A percentile compares a stretch with the other conserved stretches of the same genome.
These are phyloP conservation scores for Protophormia terraenovae DNA, from an alignment of 2,888 invertebrate genomes.

Conservation along the genomic window DNA sequence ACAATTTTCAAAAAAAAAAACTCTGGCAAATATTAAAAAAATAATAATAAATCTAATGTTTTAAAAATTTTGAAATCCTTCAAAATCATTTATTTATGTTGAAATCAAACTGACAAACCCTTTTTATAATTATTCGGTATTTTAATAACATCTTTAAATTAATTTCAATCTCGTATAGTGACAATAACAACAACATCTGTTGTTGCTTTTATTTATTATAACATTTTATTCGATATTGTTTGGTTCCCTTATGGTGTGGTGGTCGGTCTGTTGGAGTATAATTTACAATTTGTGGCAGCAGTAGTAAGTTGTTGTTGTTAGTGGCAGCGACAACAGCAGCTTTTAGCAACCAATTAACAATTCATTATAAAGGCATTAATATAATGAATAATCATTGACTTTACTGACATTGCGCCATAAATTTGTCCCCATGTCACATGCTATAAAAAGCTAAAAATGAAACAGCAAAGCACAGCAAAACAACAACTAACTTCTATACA, in stretches of 20 bases:
- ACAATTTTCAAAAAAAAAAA: too few relatives aligned
- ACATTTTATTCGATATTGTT: constrained; percentile 2
- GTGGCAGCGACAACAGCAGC: constrained; percentile 63
- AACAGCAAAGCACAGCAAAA: constrained; percentile 26
- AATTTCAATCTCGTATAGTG: constrained; percentile 32
- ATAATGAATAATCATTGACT: constrained; percentile 69
- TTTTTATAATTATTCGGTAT: constrained; percentile 2
- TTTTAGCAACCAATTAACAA: constrained; percentile 69
- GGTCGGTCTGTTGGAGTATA: background rate
- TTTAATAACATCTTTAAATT: constrained; percentile 41
- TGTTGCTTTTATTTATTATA: constrained; percentile 20
- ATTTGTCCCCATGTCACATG: constrained; percentile 69
- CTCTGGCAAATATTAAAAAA: too few relatives aligned
- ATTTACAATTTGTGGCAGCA: constrained; percentile 34
- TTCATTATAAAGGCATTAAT: constrained; percentile 69
- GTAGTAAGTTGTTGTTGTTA: too few relatives aligned
- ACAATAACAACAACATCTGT: constrained; percentile 61
- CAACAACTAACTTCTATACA: constrained; percentile 1
- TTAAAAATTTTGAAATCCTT: background rate
- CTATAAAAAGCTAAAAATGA: constrained; percentile 62
- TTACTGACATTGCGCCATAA: constrained; percentile 66
- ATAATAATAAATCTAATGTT: background rate
- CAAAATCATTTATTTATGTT: background rate
- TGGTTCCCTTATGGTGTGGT: background rate
- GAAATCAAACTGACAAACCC: background rate